Percentiles rank a stretch among this genome's conserved stretches.
Conservation (phyloP, 2,113 vertebrate species). For the Rutilus rutilus region DNA sequence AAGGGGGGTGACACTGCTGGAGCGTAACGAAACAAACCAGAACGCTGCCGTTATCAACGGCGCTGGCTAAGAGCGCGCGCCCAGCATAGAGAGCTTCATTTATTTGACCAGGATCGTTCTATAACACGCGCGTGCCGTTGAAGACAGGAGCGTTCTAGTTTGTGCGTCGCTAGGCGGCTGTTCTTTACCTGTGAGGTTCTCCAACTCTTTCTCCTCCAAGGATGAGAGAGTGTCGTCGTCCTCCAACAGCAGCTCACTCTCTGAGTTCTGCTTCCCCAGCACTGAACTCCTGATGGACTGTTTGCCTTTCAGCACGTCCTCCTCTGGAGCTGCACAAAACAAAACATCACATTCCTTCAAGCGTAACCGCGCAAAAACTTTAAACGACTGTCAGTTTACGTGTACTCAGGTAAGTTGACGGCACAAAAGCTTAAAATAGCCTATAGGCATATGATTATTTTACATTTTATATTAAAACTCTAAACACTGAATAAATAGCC, state of each 20-base stretch:
- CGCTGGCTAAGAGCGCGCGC: not conserved
- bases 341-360: conserved; percentile 36
- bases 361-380: conserved; percentile 11
- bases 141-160: not conserved
- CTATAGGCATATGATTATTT: not conserved
- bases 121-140: not conserved
- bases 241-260: conserved; percentile 88
- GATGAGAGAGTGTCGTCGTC: conserved; percentile 95
- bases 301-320: conserved; percentile 93
- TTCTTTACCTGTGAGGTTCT: conserved; percentile 90
- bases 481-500: not conserved
- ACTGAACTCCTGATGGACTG: conserved; percentile 92
- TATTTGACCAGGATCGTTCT: not conserved
- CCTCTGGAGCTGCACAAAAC: conserved; percentile 83
- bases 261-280: conserved; percentile 91
- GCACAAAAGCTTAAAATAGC: too few relatives aligned
- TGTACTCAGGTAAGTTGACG: not conserved
- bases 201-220: conserved; percentile 95
- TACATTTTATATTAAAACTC: not conserved
- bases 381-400: not conserved
- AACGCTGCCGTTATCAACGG: not conserved
- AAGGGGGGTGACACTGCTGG: not conserved
- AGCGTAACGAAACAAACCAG: not conserved
- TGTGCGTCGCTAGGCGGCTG: not conserved
- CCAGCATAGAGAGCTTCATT: not conserved